Evolutionary conservation across 2,888 invertebrate genomes (phyloP), one percentile per base, ranked within the genome.

Genomic region (Trissolcus brochymenae): DNA sequence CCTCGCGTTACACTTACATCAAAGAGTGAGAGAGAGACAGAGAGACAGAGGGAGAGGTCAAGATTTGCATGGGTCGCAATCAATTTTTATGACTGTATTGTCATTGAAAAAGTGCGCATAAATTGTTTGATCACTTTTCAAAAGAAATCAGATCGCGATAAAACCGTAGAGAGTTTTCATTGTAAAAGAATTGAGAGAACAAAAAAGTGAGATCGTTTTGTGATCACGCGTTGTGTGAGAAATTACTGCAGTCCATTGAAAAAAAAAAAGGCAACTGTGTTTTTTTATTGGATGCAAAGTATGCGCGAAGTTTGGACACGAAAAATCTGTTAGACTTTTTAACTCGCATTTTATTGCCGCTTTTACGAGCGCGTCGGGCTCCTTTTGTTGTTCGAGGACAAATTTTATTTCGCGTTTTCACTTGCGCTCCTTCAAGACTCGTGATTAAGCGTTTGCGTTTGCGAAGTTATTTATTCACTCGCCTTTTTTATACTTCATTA

Each of bases 1-100:
- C 74, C 78, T 57, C 65, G 57, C 66, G 71, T 68, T 77, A 77
- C 65, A 70, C 68, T 72, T 54, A 68, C 21, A 67, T 60, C 77
- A 51, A 59, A 71, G n/a, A n/a, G 4, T 4, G 25, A 25, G 54
- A 17, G 51, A 35, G 14, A 7, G 13, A 14, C 65, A 54, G 21
- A 73, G 73, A 73, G 65, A 56, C 73, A 68, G 70, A 64, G 55
- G 19, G 60, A 3, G 35, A 78, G 73, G 73, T 70, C 35, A 35
- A 35, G 35, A 35, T 35, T 35, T 35, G 35, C 35, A 35, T 29
- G 25, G 0, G 25, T 2, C 4, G 68, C 70, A 61, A 73, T 78
- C 73, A 61, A 56, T 55, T 62, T 66, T 62, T 57, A 76, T 67
- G 71, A 71, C 76, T 60, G n/a, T 25, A 68, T 73, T 43, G 67